phyloP scores from a whole-genome alignment of 2,113 vertebrate genomes.

The Hyla sarda region DNA sequence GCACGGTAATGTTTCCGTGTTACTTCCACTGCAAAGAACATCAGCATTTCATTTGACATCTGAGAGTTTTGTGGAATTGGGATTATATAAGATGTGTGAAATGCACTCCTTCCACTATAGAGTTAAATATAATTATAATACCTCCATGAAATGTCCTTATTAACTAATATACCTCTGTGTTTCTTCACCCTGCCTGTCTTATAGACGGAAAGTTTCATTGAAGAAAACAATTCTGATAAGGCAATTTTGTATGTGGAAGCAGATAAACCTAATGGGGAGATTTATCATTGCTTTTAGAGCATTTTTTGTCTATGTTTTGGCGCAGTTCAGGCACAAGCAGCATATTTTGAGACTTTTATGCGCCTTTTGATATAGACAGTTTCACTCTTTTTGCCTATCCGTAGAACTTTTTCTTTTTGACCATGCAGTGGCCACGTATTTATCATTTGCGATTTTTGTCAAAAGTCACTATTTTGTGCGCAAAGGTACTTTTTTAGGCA shows the following conservation, averaged over 20 bases:
- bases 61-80: constrained; percentile 3
- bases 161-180: background rate
- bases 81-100: constrained; percentile 52
- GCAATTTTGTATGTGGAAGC: background rate
- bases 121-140: constrained; percentile 2
- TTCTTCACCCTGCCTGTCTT: background rate
- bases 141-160: constrained; percentile 14
- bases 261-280: too few relatives aligned
- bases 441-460: too few relatives aligned
- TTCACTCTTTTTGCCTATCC: too few relatives aligned
- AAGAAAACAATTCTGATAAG: background rate
- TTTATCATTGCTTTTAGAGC: too few relatives aligned
- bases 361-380: too few relatives aligned
- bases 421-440: too few relatives aligned
- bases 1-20: background rate
- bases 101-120: background rate
- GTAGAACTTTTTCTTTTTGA: too few relatives aligned
- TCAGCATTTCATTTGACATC: constrained; percentile 19
- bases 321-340: too few relatives aligned
- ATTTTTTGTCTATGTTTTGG: too few relatives aligned
- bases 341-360: too few relatives aligned
- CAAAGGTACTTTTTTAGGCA: too few relatives aligned
- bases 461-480: too few relatives aligned
- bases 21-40: constrained; percentile 49
- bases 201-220: background rate